Conservation (phyloP, 37 sponge, comb jelly and placozoan genomes). For the Diacarnus erythraeanus region DNA sequence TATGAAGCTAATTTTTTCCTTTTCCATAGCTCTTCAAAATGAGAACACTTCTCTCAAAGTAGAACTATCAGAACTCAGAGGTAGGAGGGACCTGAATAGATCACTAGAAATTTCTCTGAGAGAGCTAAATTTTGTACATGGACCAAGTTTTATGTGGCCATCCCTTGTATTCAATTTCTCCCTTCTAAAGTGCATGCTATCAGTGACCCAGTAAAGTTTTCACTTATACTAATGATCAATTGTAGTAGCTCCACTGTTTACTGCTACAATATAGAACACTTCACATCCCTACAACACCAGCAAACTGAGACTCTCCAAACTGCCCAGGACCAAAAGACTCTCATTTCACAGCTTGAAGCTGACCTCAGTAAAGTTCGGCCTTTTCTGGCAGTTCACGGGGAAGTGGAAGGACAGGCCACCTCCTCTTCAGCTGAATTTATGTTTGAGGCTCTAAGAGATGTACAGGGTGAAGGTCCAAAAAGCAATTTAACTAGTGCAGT, state of each 20-base stretch:
- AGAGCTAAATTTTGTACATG: too few relatives aligned
- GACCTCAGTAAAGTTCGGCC: conserved; percentile 75
- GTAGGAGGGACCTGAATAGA: too few relatives aligned
- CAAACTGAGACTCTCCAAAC: conserved; percentile 34
- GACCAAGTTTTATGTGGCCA: too few relatives aligned
- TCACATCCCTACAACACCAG: conserved; percentile 44
- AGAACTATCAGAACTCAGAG: conserved; percentile 56
- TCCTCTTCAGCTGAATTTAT: conserved; percentile 38
- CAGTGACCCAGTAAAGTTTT: not conserved
- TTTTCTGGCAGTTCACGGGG: conserved; percentile 36
- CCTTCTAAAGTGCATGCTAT: too few relatives aligned
- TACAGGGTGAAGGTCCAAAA: not conserved
- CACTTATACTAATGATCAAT: too few relatives aligned
- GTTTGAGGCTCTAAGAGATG: conserved; percentile 47
- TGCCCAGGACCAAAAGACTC: conserved; percentile 46
- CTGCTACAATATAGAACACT: conserved; percentile 50
- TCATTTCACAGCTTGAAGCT: conserved; percentile 84
- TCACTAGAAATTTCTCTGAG: too few relatives aligned
- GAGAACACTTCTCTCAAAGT: conserved; percentile 72
- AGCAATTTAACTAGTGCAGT: not conserved
- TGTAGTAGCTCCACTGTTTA: too few relatives aligned
- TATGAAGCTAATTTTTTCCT: not conserved
- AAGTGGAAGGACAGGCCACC: conserved; percentile 33
- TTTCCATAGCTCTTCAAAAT: conserved; percentile 59
- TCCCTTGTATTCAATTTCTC: too few relatives aligned